Conservation (phyloP, 1,140 invertebrate genomes). For the Zaprionus taronus region DNA sequence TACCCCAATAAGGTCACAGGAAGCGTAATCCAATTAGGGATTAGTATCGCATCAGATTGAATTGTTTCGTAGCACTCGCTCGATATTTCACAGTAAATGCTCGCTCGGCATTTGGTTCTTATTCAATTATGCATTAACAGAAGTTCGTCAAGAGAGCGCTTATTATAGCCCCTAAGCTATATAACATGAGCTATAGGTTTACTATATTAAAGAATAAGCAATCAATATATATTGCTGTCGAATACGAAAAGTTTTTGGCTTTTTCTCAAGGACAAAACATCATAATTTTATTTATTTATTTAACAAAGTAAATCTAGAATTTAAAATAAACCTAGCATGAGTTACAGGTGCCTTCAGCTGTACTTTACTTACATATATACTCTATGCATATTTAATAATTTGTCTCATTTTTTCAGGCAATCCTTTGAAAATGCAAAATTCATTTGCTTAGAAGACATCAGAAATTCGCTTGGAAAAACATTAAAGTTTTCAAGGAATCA, state of each 20-base stretch:
- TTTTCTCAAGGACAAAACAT: background rate
- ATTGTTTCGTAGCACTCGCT: constrained; percentile 11
- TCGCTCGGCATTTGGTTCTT: background rate
- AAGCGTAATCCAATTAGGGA: constrained; percentile 75
- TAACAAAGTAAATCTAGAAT: too few relatives aligned
- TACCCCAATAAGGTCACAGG: constrained; percentile 55
- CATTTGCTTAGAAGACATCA: constrained; percentile 29
- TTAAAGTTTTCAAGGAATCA: constrained; percentile 28
- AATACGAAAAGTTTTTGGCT: background rate
- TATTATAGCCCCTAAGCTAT: background rate
- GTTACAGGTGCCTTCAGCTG: too few relatives aligned
- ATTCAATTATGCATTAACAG: background rate
- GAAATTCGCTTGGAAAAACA: constrained; percentile 4
- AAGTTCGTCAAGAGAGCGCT: background rate
- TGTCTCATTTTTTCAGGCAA: constrained; percentile 48
- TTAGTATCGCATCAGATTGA: constrained; percentile 54
- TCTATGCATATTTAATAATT: too few relatives aligned
- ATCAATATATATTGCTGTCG: background rate
- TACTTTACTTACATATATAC: too few relatives aligned
- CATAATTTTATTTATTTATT: background rate
- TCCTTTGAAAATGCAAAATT: constrained; percentile 53
- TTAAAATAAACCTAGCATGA: too few relatives aligned
- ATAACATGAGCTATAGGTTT: background rate
- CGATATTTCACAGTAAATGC: constrained; percentile 1
- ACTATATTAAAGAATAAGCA: background rate